Conservation (phyloP, 2,113 vertebrate genomes). For the Vulpes lagopus region DNA sequence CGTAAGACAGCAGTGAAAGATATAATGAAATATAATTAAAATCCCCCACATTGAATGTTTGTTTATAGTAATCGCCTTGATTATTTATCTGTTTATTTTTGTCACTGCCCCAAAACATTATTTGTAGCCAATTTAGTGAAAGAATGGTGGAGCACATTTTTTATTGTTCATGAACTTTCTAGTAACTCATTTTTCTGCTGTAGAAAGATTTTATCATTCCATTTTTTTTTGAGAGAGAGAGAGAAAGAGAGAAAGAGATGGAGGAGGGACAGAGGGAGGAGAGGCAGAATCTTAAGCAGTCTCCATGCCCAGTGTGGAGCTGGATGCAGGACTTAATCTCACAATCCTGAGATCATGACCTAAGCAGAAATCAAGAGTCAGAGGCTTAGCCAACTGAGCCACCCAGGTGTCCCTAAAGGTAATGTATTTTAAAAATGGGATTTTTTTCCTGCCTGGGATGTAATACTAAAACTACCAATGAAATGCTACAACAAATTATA, state of each 20-base stretch:
- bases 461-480: slow-evolving; percentile 42
- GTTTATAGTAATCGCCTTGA: slow-evolving; percentile 19
- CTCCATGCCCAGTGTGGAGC: background rate
- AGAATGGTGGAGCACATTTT: slow-evolving; percentile 41
- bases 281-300: background rate
- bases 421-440: slow-evolving; percentile 63
- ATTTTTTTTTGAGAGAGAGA: background rate
- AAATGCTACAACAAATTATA: background rate
- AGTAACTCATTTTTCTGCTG: slow-evolving; percentile 39
- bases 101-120: background rate
- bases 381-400: background rate
- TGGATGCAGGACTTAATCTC: background rate
- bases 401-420: background rate
- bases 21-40: slow-evolving; percentile 48
- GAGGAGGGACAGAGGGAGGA: background rate
- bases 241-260: background rate
- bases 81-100: slow-evolving; percentile 30
- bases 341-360: background rate
- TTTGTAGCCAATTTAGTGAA: slow-evolving; percentile 48
- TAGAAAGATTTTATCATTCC: background rate
- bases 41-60: background rate
- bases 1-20: slow-evolving; percentile 1
- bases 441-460: slow-evolving; percentile 30
- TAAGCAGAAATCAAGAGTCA: background rate
- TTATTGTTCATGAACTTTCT: slow-evolving; percentile 44